Base-by-base conservation (phyloP, 2,113 vertebrate species). In the Microtus oregoni region DNA sequence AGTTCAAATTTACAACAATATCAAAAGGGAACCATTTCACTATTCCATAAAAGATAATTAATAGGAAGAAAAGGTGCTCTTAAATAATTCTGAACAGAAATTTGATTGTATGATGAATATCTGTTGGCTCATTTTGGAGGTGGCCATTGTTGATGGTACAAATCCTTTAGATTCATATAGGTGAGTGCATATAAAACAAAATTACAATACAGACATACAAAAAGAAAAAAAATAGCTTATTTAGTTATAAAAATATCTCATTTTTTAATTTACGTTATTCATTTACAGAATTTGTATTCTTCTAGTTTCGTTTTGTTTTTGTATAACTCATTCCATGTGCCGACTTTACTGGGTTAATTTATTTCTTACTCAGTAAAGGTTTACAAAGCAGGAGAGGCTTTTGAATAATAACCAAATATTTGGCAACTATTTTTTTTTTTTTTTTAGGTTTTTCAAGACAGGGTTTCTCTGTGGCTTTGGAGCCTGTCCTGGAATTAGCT, bases 11-110 rank as follows among this genome's bases (percentile, higher is more conserved):
- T 96, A 85, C 61, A 90, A 68, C 63, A 82, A 79, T 52, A 87
- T 47, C 55, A 81, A 92, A 83, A 73, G 67, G 78, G 58, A 90
- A 70, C 65, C 78, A 91, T 85, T 93, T 94, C 73, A 92, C 65
- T 72, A 90, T 97, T 96, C 86, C 70, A 81, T 86, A 47, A 97
- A 97, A 35, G 58, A 20, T 70, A 81, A 52, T 78, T 91, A 94
- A 68, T 73, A 87, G 86, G 97, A 86, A 94, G 68, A 61, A 32
- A 35, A 20, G 78, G 4, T 0, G 1, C 15, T 17, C 52, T 55
- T 55, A 55, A 55, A 55, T 17, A 91, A 92, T 96, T 86, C 47
- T 47, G 15, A 96, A 92, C 38, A 63, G 90, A 94, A 87, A 28
- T 61, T 8, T 44, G 70, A 78, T 35, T 81, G 20, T n/a, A 22